A percentile compares a stretch with the other conserved stretches of the same genome.
Conservation (phyloP, 2,888 invertebrate genomes). For the Xestoiulus laeticollis region DNA sequence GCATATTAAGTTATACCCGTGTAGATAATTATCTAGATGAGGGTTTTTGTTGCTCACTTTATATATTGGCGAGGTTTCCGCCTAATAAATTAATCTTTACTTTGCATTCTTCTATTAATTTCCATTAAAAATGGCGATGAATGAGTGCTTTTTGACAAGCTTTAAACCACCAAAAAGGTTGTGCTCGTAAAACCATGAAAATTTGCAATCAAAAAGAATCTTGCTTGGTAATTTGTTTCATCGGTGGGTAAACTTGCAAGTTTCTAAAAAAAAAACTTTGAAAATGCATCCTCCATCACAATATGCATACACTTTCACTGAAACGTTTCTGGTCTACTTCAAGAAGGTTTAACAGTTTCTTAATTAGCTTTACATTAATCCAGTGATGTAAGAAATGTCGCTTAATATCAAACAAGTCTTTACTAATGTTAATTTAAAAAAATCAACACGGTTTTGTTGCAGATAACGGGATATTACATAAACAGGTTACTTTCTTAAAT, state of each 20-base stretch:
- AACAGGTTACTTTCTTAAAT: too few species aligned
- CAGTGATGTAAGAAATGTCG: too few species aligned
- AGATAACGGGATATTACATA: too few species aligned
- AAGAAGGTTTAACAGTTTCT: too few species aligned
- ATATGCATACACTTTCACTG: too few species aligned
- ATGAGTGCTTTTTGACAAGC: background rate
- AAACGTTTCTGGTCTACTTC: too few species aligned
- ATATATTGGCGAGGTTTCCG: background rate
- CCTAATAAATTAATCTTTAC: conserved; percentile 20
- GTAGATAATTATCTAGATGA: background rate
- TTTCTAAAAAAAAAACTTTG: background rate
- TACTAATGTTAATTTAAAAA: too few species aligned
- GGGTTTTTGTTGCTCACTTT: background rate
- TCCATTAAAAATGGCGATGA: conserved; percentile 24
- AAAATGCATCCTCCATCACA: too few species aligned
- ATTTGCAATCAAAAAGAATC: background rate
- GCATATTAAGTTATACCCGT: background rate
- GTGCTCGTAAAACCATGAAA: background rate
- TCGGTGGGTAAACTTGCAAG: background rate
- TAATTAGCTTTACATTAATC: too few species aligned
- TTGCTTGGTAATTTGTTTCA: background rate
- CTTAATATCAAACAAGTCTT: too few species aligned
- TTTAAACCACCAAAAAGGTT: background rate
- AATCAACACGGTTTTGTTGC: too few species aligned
- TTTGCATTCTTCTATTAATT: conserved; percentile 13